Conservation (phyloP, 2,797 vertebrate genomes). For the Catamblyrhynchus diadema region DNA sequence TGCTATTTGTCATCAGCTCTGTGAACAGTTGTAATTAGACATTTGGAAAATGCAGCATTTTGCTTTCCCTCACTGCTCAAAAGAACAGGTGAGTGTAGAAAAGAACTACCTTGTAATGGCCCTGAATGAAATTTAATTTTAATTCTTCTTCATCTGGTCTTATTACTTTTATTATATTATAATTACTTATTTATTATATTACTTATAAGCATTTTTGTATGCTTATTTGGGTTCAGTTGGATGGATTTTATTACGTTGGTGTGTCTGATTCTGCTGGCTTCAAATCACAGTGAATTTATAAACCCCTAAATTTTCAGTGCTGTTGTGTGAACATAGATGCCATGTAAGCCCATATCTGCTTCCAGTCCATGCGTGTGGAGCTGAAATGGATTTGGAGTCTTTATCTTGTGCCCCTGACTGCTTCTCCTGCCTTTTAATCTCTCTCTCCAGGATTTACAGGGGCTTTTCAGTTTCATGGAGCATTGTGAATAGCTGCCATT, state of each 20-base stretch:
- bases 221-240: neutral
- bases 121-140: neutral
- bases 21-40: neutral
- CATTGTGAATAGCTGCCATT: neutral
- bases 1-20: neutral
- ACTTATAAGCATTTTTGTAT: neutral
- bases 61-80: neutral
- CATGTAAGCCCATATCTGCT: neutral
- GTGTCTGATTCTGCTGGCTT: neutral
- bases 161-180: neutral
- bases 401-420: neutral
- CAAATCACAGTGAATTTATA: neutral
- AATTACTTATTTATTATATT: neutral
- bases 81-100: neutral
- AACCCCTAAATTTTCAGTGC: neutral
- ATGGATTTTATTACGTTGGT: fast-evolving
- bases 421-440: neutral
- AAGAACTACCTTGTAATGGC: neutral
- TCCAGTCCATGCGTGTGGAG: neutral
- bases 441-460: neutral
- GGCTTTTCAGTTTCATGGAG: neutral
- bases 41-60: neutral
- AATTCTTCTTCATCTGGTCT: neutral
- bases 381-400: neutral
- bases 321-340: fast-evolving